A percentile compares a stretch with the other conserved stretches of the same genome.
Conservation (phyloP, 92 coral and sea anemone genomes). For the Phenganax marumi region DNA sequence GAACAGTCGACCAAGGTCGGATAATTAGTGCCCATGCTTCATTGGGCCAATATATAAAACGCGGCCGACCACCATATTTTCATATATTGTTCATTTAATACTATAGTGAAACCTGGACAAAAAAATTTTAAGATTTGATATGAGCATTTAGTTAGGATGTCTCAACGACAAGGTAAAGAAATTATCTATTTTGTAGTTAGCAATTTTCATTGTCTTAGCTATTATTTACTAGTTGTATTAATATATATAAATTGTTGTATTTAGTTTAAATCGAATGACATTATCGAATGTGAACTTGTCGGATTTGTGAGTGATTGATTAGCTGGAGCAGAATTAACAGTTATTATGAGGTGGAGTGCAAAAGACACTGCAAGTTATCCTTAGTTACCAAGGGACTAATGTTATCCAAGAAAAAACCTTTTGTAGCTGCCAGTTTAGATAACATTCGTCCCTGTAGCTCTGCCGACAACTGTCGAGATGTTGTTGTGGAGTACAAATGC, state of each 20-base stretch:
- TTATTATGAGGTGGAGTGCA: neutral
- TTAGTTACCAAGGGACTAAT: neutral
- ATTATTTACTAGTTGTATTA: neutral
- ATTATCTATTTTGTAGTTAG: neutral
- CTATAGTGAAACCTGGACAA: neutral
- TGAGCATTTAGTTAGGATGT: neutral
- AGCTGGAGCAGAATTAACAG: neutral
- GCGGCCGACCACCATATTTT: neutral
- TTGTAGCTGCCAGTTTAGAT: neutral
- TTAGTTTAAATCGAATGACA: neutral
- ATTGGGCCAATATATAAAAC: neutral
- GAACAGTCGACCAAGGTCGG: neutral
- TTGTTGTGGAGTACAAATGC: constrained; percentile 28
- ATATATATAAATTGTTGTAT: neutral
- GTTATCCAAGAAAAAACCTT: neutral
- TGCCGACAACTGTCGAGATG: constrained; percentile 50
- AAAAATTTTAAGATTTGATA: neutral
- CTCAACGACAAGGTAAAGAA: neutral
- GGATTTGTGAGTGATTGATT: neutral
- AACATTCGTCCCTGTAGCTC: neutral
- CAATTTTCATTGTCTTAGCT: too few relatives aligned
- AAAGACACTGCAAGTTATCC: neutral
- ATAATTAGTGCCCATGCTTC: neutral
- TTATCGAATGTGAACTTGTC: neutral
- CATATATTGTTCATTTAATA: neutral